phyloP scores from a whole-genome alignment of 1,140 invertebrate genomes.

The Solenopsis fugax region DNA sequence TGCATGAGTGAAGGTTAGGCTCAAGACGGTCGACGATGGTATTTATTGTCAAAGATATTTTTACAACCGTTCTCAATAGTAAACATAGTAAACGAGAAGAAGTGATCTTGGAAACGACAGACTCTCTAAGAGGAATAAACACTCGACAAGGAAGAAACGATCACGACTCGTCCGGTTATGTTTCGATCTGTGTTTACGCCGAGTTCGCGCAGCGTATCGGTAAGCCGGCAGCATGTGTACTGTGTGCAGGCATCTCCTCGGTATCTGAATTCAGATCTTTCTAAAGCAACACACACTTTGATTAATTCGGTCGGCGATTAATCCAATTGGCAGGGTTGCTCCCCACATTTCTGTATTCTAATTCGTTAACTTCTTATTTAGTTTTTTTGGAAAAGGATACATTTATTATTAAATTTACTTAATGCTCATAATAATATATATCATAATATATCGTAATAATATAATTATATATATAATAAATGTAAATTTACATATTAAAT shows the following conservation, averaged over 20 bases:
- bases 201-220: constrained; percentile 80
- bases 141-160: not conserved
- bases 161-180: constrained; percentile 68
- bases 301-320: not conserved
- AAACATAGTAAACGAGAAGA: no score
- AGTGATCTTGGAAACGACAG: not conserved
- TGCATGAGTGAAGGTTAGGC: no score
- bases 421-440: no score
- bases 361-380: not conserved
- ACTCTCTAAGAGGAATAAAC: not conserved
- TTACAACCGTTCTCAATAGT: no score
- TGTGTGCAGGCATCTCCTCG: no score
- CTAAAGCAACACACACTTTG: not conserved
- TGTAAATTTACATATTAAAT: not conserved
- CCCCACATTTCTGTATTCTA: not conserved
- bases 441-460: no score
- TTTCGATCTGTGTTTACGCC: constrained; percentile 74
- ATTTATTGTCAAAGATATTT: no score
- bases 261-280: no score
- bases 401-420: not conserved
- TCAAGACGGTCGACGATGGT: no score
- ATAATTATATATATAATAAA: not conserved
- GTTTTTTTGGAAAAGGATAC: no score
- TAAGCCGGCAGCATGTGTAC: constrained; percentile 67
- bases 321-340: not conserved